A percentile compares a stretch with the other conserved stretches of the same genome.
These are phyloP conservation scores for Morus bassanus DNA, from an alignment of 2,797 vertebrate genomes.

Conservation along the genomic window DNA sequence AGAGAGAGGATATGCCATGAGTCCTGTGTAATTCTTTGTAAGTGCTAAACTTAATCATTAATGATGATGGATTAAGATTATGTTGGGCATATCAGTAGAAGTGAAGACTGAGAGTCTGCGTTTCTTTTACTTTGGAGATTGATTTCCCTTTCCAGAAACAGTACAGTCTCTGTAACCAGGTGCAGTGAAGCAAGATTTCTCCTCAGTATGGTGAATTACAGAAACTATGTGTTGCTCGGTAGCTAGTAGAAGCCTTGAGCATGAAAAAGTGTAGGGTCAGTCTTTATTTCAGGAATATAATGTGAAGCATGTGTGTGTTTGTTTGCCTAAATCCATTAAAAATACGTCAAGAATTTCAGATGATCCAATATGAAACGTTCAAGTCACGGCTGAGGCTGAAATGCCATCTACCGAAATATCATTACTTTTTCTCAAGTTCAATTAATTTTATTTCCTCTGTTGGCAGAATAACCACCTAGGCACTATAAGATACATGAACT, in stretches of 20 bases:
- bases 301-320: background rate
- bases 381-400: constrained; percentile 48
- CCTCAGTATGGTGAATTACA: background rate
- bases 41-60: background rate
- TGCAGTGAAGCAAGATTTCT: background rate
- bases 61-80: background rate
- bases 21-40: background rate
- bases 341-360: constrained; percentile 28
- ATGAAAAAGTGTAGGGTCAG: background rate
- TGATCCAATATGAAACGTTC: constrained; percentile 33
- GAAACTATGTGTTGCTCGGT: background rate
- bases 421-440: constrained; percentile 19
- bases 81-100: background rate
- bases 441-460: constrained; percentile 61
- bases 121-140: background rate
- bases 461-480: constrained; percentile 8
- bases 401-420: constrained; percentile 40
- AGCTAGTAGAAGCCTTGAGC: background rate
- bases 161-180: background rate
- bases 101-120: background rate
- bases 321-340: constrained; percentile 42
- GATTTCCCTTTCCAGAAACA: background rate
- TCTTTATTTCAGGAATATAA: background rate
- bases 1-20: background rate
- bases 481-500: constrained; percentile 35